Conservation (phyloP, 2,113 vertebrate species). For the Delphinapterus leucas region DNA sequence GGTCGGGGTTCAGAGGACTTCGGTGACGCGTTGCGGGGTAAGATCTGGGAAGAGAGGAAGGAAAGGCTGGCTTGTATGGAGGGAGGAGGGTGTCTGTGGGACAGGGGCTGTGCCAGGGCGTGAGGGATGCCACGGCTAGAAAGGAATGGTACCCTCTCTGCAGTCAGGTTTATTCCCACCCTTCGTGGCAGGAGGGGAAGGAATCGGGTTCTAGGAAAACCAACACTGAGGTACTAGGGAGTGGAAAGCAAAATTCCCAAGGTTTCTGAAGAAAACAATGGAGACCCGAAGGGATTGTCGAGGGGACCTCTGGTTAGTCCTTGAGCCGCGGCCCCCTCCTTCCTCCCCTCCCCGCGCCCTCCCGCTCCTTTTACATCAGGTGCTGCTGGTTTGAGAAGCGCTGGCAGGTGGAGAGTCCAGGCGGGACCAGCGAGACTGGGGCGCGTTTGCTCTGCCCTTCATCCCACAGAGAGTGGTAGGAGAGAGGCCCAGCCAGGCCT, state of each 20-base stretch:
- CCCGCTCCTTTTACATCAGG: not conserved
- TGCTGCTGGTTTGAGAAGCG: not conserved
- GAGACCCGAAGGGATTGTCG: not conserved
- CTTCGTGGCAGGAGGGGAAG: not conserved
- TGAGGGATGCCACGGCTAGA: not conserved
- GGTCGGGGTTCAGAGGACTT: not conserved
- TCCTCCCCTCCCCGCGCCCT: not conserved
- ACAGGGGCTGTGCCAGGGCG: not conserved
- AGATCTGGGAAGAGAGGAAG: not conserved
- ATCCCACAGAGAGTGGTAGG: fast-evolving
- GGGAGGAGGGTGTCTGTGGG: not conserved
- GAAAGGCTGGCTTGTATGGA: not conserved
- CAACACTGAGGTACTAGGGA: not conserved
- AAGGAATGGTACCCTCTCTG: not conserved
- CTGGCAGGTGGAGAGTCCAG: not conserved
- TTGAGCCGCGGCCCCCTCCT: not conserved
- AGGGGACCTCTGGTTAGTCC: not conserved
- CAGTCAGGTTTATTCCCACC: fast-evolving
- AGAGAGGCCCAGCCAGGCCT: not conserved
- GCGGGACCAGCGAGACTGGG: not conserved
- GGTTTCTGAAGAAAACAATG: not conserved
- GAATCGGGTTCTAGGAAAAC: not conserved
- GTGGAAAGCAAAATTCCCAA: not conserved
- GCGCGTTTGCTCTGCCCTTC: not conserved
- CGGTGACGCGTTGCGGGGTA: fast-evolving